Evolutionary conservation across 1,140 invertebrate genomes (phyloP).

Genomic region (Episyrphus balteatus): DNA sequence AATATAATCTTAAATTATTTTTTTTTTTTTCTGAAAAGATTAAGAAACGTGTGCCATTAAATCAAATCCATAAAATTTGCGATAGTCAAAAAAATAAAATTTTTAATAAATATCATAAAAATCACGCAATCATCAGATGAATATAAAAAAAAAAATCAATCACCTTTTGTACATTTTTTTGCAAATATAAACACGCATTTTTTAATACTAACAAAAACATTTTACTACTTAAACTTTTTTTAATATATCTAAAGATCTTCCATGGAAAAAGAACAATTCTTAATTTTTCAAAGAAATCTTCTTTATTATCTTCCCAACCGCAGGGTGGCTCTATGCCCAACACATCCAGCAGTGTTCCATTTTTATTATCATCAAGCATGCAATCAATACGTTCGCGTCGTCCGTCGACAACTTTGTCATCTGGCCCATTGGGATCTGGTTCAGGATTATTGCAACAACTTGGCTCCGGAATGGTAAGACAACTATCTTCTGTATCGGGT

Average conservation of each 20-base stretch:
- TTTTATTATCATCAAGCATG: constrained; percentile 69
- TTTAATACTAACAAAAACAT: constrained; percentile 7
- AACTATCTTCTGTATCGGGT: constrained; percentile 52
- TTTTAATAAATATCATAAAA: no score
- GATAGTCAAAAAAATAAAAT: no score
- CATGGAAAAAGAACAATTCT: constrained; percentile 10
- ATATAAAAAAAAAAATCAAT: no score
- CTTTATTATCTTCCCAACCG: constrained; percentile 36
- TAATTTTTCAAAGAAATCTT: constrained; percentile 38
- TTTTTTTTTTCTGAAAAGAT: no score
- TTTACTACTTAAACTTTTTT: neutral
- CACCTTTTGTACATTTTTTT: no score
- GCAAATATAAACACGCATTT: constrained; percentile 1
- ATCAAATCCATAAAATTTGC: no score
- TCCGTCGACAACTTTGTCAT: constrained; percentile 52
- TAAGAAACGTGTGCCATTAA: no score
- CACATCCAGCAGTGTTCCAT: constrained; percentile 75
- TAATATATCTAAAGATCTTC: constrained; percentile 7
- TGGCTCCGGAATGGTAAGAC: constrained; percentile 78
- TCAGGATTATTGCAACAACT: constrained; percentile 68
- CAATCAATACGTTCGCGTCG: constrained; percentile 68
- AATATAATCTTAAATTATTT: no score
- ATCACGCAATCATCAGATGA: no score
- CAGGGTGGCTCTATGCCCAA: constrained; percentile 79
- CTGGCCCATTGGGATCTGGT: constrained; percentile 42